Evolutionary conservation across 2,797 vertebrate species (phyloP), one percentile per base, ranked within the genome.

Genomic region (Prunella strophiata): DNA sequence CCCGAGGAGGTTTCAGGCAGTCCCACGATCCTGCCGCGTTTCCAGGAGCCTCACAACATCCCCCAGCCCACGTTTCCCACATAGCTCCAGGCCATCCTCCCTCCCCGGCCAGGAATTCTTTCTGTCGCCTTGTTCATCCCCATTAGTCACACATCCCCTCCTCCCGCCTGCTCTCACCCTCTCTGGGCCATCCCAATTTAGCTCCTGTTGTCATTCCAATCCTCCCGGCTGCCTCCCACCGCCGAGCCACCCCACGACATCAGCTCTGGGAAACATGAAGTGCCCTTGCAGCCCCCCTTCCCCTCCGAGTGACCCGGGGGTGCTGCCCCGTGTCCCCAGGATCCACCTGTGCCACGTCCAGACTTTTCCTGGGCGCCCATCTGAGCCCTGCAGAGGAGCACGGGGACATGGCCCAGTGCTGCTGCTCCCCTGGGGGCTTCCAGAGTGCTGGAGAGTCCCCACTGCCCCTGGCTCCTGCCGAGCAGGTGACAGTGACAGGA

Each of bases 171-270:
- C 71, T 80, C 89, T 82, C 9, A 6, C 40, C 72, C 88, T 78
- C 87, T 80, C 85, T 18, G 20, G 82, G 91, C 79, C 65, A 73
- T 88, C 95, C 91, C 73, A 34, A 94, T 96, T 96, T 96, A 95
- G 94, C 87, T 94, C 89, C 93, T 91, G 86, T 80, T 94, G 89
- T 95, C 92, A 96, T 73, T 94, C 82, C 95, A 58, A n/a, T 32
- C 29, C 79, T 89, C 79, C 62, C 0, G 1, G 55, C 63, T 61
- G 67, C 74, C 71, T 95, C 80, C 55, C 8, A 4, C 63, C 4
- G 0, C 50, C 0, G 3, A 81, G 66, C 67, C 5, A 16, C 57
- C 45, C 63, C 51, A 27, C 26, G 0, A 36, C 62, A 71, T 26
- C 79, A 70, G 76, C 40, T 51, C 66, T 40, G 57, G 73, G 67